A percentile compares a stretch with the other conserved stretches of the same genome.
phyloP scores from a whole-genome alignment of 1,140 invertebrate genomes.

The Paraescarpia echinospica region DNA sequence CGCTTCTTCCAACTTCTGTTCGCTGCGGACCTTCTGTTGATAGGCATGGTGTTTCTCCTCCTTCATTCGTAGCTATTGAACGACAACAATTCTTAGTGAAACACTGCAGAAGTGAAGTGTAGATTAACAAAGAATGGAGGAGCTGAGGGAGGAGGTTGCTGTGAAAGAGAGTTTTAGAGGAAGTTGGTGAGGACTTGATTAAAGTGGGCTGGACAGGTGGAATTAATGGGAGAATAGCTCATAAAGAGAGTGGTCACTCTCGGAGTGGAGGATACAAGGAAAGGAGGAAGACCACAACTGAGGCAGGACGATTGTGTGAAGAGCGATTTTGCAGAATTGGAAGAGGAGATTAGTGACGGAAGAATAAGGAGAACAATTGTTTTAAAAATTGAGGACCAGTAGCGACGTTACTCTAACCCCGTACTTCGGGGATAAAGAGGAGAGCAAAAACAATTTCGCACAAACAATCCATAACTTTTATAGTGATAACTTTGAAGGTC shows the following conservation, averaged over 20 bases:
- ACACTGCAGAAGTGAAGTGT: background rate
- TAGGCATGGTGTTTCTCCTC: conserved; percentile 50
- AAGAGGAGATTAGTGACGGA: background rate
- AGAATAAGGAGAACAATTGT: background rate
- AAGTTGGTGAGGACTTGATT: background rate
- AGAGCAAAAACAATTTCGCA: background rate
- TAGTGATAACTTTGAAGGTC: too few relatives aligned
- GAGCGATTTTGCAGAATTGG: background rate
- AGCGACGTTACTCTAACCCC: too few relatives aligned
- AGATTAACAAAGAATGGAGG: background rate
- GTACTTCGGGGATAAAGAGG: too few relatives aligned
- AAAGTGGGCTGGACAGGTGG: background rate
- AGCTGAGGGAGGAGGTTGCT: background rate
- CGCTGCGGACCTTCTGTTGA: conserved; percentile 49
- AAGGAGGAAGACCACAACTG: too few relatives aligned
- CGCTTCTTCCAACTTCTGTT: conserved; percentile 52
- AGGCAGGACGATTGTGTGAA: too few relatives aligned
- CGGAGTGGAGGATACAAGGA: background rate
- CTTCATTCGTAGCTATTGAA: conserved; percentile 51
- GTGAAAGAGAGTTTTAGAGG: background rate
- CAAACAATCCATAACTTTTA: too few relatives aligned
- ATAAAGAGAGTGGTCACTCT: background rate
- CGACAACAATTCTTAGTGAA: background rate
- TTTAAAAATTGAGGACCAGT: background rate
- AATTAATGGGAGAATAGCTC: background rate